Conservation (phyloP, 2,888 invertebrate species). For the Euplagia quadripunctaria region DNA sequence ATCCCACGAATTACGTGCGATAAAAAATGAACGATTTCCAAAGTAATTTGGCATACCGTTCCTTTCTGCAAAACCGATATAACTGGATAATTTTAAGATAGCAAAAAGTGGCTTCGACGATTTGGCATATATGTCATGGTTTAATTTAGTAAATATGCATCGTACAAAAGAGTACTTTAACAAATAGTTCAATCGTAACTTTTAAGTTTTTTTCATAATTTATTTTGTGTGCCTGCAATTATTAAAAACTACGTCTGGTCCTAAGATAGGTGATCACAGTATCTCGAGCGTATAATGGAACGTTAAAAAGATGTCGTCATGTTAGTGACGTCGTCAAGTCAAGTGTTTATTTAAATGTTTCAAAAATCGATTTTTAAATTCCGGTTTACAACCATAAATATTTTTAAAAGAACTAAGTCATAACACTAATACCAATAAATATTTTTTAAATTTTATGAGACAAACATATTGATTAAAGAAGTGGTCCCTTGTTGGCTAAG, state of each 20-base stretch:
- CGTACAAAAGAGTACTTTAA: background rate
- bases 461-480: no score
- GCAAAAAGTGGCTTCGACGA: conserved; percentile 22
- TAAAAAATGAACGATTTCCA: conserved; percentile 73
- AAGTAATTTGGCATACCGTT: conserved; percentile 63
- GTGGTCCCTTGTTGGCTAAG: no score
- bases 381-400: no score
- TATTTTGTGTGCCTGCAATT: background rate
- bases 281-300: background rate
- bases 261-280: background rate
- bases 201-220: conserved; percentile 3
- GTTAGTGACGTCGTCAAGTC: background rate
- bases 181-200: conserved; percentile 2
- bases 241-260: background rate
- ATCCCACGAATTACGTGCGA: conserved; percentile 81
- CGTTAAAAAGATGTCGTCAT: background rate
- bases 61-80: conserved; percentile 49
- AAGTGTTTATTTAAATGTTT: background rate
- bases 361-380: background rate
- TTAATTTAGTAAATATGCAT: background rate
- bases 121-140: conserved; percentile 3
- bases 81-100: conserved; percentile 25
- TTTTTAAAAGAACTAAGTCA: no score
- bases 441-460: no score
- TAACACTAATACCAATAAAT: no score